phyloP scores from a whole-genome alignment of 2,888 invertebrate genomes.

The Andrena dorsata region DNA sequence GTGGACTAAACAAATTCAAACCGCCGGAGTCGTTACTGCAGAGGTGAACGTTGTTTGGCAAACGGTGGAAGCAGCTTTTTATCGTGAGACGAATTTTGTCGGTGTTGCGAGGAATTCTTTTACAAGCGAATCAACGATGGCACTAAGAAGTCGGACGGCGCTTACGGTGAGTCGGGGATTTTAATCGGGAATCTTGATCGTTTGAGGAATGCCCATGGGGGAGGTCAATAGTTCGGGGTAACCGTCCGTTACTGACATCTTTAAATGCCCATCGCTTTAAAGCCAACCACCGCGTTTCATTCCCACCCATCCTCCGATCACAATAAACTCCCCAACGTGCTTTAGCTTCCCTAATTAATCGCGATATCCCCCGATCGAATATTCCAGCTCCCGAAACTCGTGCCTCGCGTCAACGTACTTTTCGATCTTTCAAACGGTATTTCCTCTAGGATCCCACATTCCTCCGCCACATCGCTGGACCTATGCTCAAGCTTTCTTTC shows the following conservation, averaged over 20 bases:
- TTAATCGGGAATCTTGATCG: not conserved
- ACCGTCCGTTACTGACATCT: conserved; percentile 74
- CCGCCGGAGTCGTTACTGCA: conserved; percentile 77
- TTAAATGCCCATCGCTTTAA: conserved; percentile 76
- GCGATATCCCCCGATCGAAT: not conserved
- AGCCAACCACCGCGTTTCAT: not conserved
- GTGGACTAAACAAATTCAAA: conserved; percentile 80
- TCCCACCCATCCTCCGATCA: not conserved
- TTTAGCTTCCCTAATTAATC: not conserved
- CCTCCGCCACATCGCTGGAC: not conserved
- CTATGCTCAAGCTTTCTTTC: no score
- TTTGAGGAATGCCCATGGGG: conserved; percentile 33
- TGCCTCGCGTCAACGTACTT: conserved; percentile 10
- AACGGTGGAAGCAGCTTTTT: conserved; percentile 48
- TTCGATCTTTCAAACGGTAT: not conserved
- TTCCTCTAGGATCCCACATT: not conserved
- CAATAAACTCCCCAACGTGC: not conserved
- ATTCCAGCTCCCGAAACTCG: not conserved
- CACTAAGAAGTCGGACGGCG: conserved; percentile 78
- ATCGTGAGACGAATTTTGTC: conserved; percentile 26
- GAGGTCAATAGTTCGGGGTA: conserved; percentile 60
- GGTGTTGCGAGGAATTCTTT: conserved; percentile 26
- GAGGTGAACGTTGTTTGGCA: conserved; percentile 68
- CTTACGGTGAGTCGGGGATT: conserved; percentile 74
- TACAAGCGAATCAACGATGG: conserved; percentile 72